Percentiles rank a stretch among this genome's conserved stretches.
Conservation (phyloP, 2,113 vertebrate genomes). For the Mohoua ochrocephala region DNA sequence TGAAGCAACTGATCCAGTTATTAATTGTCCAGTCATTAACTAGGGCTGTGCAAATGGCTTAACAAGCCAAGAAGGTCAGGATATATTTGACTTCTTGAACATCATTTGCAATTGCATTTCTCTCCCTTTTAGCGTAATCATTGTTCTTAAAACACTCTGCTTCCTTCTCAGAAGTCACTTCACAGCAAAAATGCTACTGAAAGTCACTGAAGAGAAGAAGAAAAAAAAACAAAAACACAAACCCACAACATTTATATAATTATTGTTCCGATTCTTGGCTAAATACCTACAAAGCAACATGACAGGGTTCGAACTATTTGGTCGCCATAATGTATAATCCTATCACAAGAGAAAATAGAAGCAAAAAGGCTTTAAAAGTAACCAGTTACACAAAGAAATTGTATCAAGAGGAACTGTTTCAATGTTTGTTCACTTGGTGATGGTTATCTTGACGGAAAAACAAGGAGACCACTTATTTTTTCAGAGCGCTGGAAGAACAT, state of each 20-base stretch:
- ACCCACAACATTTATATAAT: neutral
- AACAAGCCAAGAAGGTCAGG: neutral
- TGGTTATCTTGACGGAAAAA: neutral
- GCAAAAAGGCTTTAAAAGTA: neutral
- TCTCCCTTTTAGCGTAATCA: neutral
- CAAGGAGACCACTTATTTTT: neutral
- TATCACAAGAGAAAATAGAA: neutral
- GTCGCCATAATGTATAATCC: fast-evolving
- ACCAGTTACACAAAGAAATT: neutral
- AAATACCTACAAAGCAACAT: neutral
- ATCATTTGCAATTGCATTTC: neutral
- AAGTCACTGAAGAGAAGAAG: neutral
- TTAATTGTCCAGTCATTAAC: neutral
- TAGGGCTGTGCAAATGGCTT: neutral
- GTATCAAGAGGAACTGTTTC: neutral
- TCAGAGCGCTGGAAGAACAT: neutral
- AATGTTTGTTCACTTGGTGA: neutral
- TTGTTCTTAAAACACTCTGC: neutral
- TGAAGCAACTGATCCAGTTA: neutral
- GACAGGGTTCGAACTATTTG: neutral
- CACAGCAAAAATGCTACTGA: neutral
- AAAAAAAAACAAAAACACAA: too few relatives aligned
- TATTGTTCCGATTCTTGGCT: neutral
- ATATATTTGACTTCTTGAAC: neutral
- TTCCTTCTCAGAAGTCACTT: neutral